A percentile compares a stretch with the other conserved stretches of the same genome.
phyloP scores from a whole-genome alignment of 2,113 vertebrate genomes.

The Melanotaenia duboulayi region DNA sequence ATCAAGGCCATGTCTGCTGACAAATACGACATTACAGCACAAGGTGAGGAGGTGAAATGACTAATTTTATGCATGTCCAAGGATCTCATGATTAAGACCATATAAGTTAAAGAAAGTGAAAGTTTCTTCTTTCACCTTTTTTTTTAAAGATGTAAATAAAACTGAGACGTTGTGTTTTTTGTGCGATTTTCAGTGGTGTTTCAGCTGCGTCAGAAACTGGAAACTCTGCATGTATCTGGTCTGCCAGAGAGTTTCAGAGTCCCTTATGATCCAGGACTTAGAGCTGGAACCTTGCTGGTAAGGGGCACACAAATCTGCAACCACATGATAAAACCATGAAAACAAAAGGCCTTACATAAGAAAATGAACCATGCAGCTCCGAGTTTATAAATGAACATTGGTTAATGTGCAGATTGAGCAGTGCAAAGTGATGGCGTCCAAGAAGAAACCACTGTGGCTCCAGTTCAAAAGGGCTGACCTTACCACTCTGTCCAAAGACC shows the following conservation, averaged over 20 bases:
- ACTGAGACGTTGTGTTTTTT: conserved; percentile 9
- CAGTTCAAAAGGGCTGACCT: conserved; percentile 95
- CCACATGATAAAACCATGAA: neutral
- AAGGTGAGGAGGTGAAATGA: conserved; percentile 84
- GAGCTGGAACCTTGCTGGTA: conserved; percentile 94
- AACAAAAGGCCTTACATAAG: neutral
- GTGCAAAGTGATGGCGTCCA: conserved; percentile 99
- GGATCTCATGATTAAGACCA: no score
- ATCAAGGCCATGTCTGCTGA: conserved; percentile 94
- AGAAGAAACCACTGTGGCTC: conserved; percentile 98
- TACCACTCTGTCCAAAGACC: conserved; percentile 92
- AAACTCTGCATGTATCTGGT: conserved; percentile 88
- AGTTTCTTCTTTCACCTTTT: neutral
- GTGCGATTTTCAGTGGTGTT: conserved; percentile 84
- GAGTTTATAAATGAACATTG: neutral
- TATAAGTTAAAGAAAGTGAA: no score
- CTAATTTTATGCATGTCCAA: no score
- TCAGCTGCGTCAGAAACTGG: conserved; percentile 94
- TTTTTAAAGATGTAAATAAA: neutral
- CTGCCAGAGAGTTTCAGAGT: conserved; percentile 93
- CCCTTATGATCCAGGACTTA: conserved; percentile 93
- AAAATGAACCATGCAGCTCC: fast-evolving
- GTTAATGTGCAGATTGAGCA: conserved; percentile 88
- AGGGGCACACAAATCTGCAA: conserved; percentile 20
- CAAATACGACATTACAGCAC: conserved; percentile 93